Evolutionary conservation across 2,797 vertebrate genomes (phyloP).

Genomic region (Peromyscus melanophrys): DNA sequence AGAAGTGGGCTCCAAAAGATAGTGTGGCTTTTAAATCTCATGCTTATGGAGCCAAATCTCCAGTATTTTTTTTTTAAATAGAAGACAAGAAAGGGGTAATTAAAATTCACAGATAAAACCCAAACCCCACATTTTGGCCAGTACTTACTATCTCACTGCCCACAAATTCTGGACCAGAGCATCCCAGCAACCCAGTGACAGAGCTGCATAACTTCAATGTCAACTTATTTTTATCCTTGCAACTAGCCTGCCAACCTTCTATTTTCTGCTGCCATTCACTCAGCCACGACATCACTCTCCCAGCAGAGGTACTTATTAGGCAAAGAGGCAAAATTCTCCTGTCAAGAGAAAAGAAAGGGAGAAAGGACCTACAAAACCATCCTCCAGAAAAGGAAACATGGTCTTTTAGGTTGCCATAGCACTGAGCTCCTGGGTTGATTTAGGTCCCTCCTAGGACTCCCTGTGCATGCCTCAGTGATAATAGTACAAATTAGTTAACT

Average conservation of each 20-base stretch:
- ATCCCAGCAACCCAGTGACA: conserved; percentile 48
- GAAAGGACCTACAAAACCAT: not conserved
- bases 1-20: not conserved
- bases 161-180: conserved; percentile 12
- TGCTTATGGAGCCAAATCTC: not conserved
- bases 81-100: not conserved
- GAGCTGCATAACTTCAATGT: not conserved
- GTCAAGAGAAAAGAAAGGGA: not conserved
- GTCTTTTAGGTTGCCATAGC: not conserved
- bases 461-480: not conserved
- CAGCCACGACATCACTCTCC: not conserved
- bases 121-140: not conserved
- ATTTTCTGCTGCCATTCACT: conserved; percentile 12
- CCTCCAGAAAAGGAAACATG: not conserved
- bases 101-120: conserved; percentile 51
- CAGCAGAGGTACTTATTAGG: not conserved
- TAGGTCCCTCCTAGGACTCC: not conserved
- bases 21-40: not conserved
- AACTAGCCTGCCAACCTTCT: not conserved
- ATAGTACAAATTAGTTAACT: not conserved
- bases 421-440: not conserved
- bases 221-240: conserved; percentile 33
- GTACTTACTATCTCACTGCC: not conserved
- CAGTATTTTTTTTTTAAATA: not conserved
- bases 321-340: not conserved